Conservation (phyloP, 2,888 invertebrate species). For the Drosophila vallismaia region DNA sequence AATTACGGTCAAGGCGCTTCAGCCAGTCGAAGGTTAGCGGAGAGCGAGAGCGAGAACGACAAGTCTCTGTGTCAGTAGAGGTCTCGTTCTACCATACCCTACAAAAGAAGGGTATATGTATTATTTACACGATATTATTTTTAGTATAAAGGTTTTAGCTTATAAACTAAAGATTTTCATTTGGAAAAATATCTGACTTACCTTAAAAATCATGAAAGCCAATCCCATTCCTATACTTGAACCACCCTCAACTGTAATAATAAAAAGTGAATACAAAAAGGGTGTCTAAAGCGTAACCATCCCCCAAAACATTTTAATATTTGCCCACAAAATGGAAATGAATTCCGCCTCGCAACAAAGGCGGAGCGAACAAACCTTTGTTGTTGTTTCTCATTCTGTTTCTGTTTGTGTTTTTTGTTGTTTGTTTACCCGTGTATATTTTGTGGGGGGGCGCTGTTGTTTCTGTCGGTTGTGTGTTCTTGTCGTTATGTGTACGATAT, state of each 20-base stretch:
- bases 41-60: conserved; percentile 52
- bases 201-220: neutral
- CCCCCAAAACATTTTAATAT: conserved; percentile 1
- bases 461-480: conserved; percentile 45
- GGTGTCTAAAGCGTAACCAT: conserved; percentile 4
- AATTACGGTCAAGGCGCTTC: conserved; percentile 79
- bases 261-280: neutral
- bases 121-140: neutral
- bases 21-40: conserved; percentile 34
- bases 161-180: too few relatives aligned
- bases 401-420: conserved; percentile 29
- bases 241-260: neutral
- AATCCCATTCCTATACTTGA: neutral
- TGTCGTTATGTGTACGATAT: conserved; percentile 58
- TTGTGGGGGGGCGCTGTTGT: conserved; percentile 29
- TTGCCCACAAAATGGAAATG: conserved; percentile 12
- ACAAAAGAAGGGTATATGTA: conserved; percentile 27
- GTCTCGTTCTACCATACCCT: conserved; percentile 42
- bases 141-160: too few relatives aligned
- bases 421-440: conserved; percentile 32
- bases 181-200: too few relatives aligned
- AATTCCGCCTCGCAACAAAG: conserved; percentile 43
- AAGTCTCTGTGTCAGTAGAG: conserved; percentile 32
- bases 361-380: conserved; percentile 37
- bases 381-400: conserved; percentile 9